A percentile compares a stretch with the other conserved stretches of the same genome.
Evolutionary conservation across 2,113 vertebrate species (phyloP).

Genomic region (Tragelaphus scriptus): DNA sequence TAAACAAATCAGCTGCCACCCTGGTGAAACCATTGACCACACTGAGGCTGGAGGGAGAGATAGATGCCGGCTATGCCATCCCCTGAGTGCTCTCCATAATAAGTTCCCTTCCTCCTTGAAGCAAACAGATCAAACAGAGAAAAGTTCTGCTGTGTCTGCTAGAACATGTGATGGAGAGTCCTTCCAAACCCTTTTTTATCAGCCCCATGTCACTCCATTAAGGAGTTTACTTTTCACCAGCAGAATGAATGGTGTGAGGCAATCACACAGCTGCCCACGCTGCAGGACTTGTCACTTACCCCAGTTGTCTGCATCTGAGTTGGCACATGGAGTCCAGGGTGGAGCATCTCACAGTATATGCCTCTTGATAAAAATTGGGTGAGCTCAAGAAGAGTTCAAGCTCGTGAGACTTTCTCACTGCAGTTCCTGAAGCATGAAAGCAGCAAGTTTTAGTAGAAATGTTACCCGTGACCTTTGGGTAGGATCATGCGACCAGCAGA

Average conservation of each 20-base stretch:
- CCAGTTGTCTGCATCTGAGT: neutral
- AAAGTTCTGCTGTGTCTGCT: neutral
- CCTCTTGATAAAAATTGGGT: neutral
- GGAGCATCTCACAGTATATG: neutral
- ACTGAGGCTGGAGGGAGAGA: too few relatives aligned
- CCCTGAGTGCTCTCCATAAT: neutral
- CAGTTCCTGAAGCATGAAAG: neutral
- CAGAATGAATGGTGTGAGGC: neutral
- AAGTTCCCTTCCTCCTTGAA: neutral
- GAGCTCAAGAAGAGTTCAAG: too few relatives aligned
- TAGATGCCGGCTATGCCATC: fast-evolving
- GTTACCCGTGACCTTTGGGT: neutral
- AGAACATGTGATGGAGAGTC: neutral
- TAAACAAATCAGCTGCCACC: neutral
- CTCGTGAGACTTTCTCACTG: too few relatives aligned
- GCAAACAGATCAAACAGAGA: neutral
- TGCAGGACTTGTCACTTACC: fast-evolving
- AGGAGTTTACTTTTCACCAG: neutral
- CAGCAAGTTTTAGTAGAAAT: neutral
- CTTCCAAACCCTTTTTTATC: neutral
- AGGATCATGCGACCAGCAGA: neutral
- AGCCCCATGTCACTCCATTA: neutral
- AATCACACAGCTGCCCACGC: neutral
- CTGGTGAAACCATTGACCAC: neutral
- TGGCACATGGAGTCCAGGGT: too few relatives aligned